Conservation (phyloP, 1,140 invertebrate genomes). For the Thalassaphorura encarpata region DNA sequence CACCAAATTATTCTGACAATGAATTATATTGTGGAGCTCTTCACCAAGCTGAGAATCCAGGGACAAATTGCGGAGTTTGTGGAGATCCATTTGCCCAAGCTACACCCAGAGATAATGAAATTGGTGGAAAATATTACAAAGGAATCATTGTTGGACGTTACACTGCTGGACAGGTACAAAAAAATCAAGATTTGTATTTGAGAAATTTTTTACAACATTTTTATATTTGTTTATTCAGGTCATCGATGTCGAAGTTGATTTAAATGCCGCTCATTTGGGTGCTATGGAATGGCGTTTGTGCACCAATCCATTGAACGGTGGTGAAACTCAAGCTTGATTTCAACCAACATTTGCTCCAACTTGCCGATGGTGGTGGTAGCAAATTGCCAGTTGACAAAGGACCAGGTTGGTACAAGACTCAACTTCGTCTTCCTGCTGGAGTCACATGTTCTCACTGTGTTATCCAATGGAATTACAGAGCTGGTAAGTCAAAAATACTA, state of each 20-base stretch:
- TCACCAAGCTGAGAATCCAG: constrained; percentile 30
- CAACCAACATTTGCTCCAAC: constrained; percentile 32
- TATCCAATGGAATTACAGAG: constrained; percentile 32
- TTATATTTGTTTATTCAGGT: too few species aligned
- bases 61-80: constrained; percentile 16
- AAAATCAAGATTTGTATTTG: too few species aligned
- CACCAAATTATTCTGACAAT: constrained; percentile 59
- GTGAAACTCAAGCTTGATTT: constrained; percentile 38
- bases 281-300: constrained; percentile 41
- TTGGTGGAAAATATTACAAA: constrained; percentile 7
- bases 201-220: too few species aligned
- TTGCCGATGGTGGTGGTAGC: constrained; percentile 30
- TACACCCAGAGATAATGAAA: constrained; percentile 6
- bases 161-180: background rate
- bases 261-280: constrained; percentile 43
- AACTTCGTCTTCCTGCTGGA: constrained; percentile 25
- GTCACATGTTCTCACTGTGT: constrained; percentile 32
- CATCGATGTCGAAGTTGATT: constrained; percentile 35
- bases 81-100: constrained; percentile 2
- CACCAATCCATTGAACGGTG: constrained; percentile 31
- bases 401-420: constrained; percentile 9
- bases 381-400: background rate
- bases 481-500: constrained; percentile 15
- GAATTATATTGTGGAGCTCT: constrained; percentile 35
- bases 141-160: constrained; percentile 9